Evolutionary conservation across 2,797 vertebrate species (phyloP).

Genomic region (Lateolabrax maculatus): DNA sequence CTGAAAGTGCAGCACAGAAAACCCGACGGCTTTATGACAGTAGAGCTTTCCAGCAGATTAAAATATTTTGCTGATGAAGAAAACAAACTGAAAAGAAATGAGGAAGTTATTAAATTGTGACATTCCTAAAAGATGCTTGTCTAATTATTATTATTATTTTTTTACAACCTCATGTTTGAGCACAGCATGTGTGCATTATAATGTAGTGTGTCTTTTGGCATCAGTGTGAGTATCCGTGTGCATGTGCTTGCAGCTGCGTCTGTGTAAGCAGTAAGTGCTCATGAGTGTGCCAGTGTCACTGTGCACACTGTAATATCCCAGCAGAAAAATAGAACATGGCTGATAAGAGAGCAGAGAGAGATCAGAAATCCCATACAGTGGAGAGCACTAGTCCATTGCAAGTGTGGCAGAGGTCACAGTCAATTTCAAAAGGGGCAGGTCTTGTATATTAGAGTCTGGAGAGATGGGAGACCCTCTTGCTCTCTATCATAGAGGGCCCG

Average conservation of each 20-base stretch:
- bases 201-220: background rate
- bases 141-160: background rate
- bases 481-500: conserved; percentile 82
- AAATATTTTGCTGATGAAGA: conserved; percentile 49
- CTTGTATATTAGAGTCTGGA: conserved; percentile 85
- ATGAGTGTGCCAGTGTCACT: conserved; percentile 46
- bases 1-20: background rate
- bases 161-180: conserved; percentile 27
- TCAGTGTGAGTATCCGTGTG: conserved; percentile 11
- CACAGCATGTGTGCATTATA: conserved; percentile 20
- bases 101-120: conserved; percentile 49
- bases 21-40: background rate
- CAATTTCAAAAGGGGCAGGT: conserved; percentile 88
- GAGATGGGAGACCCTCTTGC: conserved; percentile 82
- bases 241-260: background rate
- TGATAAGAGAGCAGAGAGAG: conserved; percentile 79
- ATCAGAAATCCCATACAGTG: conserved; percentile 83
- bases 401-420: conserved; percentile 86
- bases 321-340: conserved; percentile 74
- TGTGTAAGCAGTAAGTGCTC: conserved; percentile 48
- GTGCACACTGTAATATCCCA: conserved; percentile 78
- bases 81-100: conserved; percentile 51
- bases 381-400: conserved; percentile 84
- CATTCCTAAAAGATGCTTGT: conserved; percentile 28
- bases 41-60: conserved; percentile 36